These are phyloP conservation scores for Heliothis peltigera DNA, from an alignment of 2,888 invertebrate genomes.

Conservation along the genomic window DNA sequence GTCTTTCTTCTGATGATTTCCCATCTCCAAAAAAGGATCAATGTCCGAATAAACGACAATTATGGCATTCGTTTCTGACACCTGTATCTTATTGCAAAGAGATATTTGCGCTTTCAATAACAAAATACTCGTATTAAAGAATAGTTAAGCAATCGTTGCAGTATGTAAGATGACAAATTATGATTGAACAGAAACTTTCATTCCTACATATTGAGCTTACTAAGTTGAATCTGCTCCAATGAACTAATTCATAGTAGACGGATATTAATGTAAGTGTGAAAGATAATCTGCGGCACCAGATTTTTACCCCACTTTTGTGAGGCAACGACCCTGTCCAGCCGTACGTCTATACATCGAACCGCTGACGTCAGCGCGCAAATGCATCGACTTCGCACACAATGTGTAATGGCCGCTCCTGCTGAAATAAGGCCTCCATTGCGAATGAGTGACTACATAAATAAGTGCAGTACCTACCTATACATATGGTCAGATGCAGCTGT, in stretches of 20 bases:
- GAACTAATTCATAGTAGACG: constrained; percentile 6
- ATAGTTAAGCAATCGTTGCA: neutral
- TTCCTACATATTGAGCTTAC: neutral
- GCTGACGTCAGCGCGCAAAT: constrained; percentile 53
- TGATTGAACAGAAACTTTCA: neutral
- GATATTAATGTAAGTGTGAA: constrained; percentile 14
- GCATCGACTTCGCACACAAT: constrained; percentile 55
- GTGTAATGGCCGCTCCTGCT: constrained; percentile 41
- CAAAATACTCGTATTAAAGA: neutral
- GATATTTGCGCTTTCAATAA: no score
- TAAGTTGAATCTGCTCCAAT: neutral
- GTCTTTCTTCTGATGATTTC: no score
- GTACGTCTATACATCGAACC: constrained; percentile 12
- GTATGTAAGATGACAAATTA: neutral
- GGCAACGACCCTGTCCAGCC: constrained; percentile 24
- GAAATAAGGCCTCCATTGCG: constrained; percentile 20
- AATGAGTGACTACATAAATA: no score
- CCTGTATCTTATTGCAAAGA: neutral
- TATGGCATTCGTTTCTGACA: no score
- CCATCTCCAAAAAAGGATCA: no score
- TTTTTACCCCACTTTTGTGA: constrained; percentile 16
- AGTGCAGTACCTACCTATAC: neutral
- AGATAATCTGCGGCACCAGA: constrained; percentile 36
- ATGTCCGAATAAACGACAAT: no score
- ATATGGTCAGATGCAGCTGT: neutral